Conservation (phyloP, 2,888 invertebrate species). For the Neoitamus cyanurus region DNA sequence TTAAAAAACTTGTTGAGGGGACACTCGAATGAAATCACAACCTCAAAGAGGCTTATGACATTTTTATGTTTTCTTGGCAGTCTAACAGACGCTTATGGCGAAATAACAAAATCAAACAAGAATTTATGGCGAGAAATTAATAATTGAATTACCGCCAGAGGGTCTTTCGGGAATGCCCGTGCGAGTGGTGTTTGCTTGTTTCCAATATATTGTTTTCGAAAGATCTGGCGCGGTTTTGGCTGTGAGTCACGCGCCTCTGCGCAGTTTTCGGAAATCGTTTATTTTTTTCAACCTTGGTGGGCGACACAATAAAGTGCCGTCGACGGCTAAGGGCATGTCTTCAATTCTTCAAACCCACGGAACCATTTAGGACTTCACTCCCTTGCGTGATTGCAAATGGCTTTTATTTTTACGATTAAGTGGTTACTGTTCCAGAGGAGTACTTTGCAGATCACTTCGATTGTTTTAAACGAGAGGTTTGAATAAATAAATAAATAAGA, state of each 20-base stretch:
- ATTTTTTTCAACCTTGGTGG: not conserved
- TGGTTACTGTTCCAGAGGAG: too few relatives aligned
- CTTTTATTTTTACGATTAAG: not conserved
- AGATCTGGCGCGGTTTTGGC: not conserved
- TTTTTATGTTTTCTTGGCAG: conserved; percentile 48
- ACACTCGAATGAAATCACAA: conserved; percentile 45
- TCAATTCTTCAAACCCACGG: not conserved
- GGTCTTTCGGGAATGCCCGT: not conserved
- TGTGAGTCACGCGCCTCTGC: not conserved
- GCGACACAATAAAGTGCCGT: not conserved
- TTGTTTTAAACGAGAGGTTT: too few relatives aligned
- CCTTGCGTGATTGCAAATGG: not conserved
- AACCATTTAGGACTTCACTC: not conserved
- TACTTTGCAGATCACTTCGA: too few relatives aligned
- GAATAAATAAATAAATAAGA: too few relatives aligned
- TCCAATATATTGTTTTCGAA: not conserved
- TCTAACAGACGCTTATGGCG: conserved; percentile 43
- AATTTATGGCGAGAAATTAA: conserved; percentile 54
- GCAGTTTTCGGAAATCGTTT: not conserved
- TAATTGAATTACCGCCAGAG: conserved; percentile 54
- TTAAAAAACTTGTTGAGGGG: conserved; percentile 38
- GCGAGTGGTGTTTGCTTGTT: not conserved
- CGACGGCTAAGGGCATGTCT: not conserved
- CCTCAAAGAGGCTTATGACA: conserved; percentile 49
- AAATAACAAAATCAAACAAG: conserved; percentile 55